Conservation (phyloP, 2,113 vertebrate genomes). For the Ceyx cyanopectus region DNA sequence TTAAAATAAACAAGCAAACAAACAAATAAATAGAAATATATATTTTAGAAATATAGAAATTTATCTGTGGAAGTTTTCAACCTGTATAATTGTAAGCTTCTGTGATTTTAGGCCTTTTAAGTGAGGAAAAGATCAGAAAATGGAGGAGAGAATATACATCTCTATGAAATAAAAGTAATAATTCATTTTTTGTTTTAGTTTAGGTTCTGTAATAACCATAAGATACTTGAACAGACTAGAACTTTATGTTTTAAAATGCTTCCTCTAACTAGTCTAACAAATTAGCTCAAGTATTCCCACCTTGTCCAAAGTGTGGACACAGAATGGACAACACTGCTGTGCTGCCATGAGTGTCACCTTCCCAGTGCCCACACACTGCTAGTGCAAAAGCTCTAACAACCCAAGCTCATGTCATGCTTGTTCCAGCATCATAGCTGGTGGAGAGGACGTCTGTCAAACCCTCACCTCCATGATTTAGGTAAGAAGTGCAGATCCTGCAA, state of each 20-base stretch:
- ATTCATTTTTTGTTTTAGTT: background rate
- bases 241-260: background rate
- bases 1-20: background rate
- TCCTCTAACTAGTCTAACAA: background rate
- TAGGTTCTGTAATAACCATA: background rate
- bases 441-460: background rate
- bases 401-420: background rate
- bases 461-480: background rate
- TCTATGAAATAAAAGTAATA: background rate
- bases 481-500: background rate
- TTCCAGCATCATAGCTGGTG: background rate
- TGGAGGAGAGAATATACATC: rapidly evolving
- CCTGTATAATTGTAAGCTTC: background rate
- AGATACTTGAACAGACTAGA: background rate
- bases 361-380: background rate
- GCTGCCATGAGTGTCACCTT: background rate
- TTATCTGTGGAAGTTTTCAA: background rate
- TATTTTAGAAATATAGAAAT: background rate
- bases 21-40: background rate
- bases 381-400: background rate
- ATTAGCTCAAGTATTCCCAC: background rate
- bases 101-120: background rate
- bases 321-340: background rate
- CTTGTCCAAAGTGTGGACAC: background rate
- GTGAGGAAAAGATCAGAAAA: background rate